These are phyloP conservation scores for Leptinotarsa texana DNA, from an alignment of 1,140 invertebrate species.

Conservation along the genomic window DNA sequence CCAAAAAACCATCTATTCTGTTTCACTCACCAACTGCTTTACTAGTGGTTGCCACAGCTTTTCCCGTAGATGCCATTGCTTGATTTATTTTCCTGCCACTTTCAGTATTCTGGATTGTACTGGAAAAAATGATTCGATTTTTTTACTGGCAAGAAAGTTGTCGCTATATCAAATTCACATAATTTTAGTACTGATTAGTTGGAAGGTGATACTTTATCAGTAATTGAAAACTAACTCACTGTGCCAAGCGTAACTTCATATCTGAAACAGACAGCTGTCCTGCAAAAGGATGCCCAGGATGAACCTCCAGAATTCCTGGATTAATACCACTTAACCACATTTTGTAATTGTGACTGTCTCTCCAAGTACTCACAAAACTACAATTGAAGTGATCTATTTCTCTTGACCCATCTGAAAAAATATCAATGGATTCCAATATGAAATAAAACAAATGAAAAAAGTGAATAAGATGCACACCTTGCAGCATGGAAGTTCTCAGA, in stretches of 20 bases:
- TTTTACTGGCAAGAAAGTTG: not conserved
- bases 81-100: constrained; percentile 91
- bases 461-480: constrained; percentile 59
- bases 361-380: constrained; percentile 83
- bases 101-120: constrained; percentile 93
- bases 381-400: constrained; percentile 89
- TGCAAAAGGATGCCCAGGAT: constrained; percentile 87
- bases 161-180: no score
- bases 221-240: constrained; percentile 66
- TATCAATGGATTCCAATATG: no score
- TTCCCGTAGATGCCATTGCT: constrained; percentile 86
- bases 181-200: no score
- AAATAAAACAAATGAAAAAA: no score
- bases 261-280: constrained; percentile 91
- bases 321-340: constrained; percentile 75
- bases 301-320: constrained; percentile 65
- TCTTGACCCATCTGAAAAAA: constrained; percentile 67
- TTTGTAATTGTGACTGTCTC: constrained; percentile 85
- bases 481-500: constrained; percentile 77
- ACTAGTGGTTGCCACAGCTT: constrained; percentile 87
- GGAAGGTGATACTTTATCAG: no score
- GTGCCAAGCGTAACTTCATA: constrained; percentile 88
- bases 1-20: no score
- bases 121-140: constrained; percentile 57
- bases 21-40: constrained; percentile 72